These are phyloP conservation scores for Trissonchulus sp. DNA, from an alignment of 2,888 invertebrate genomes.

Conservation along the genomic window DNA sequence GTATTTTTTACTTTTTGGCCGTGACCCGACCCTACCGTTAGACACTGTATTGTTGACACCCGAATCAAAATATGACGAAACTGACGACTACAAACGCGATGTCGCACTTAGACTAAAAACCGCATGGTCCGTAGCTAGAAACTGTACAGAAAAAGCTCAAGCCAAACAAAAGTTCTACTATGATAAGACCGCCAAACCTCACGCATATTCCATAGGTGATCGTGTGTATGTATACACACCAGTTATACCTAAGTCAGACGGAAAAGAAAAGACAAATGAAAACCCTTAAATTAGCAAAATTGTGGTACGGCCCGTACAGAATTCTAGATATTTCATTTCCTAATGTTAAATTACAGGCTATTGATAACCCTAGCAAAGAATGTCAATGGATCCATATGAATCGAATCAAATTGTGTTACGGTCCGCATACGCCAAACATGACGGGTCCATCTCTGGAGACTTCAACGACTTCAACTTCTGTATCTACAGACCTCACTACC, in stretches of 20 bases:
- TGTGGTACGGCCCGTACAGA: not conserved
- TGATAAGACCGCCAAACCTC: not conserved
- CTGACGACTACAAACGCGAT: not conserved
- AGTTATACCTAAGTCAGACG: not conserved
- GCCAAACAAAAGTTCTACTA: constrained; percentile 13
- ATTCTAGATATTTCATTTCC: not conserved
- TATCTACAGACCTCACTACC: no score
- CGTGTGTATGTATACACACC: not conserved
- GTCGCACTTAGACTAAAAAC: not conserved
- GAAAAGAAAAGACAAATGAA: not conserved
- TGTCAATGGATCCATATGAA: not conserved
- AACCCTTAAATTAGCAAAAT: not conserved
- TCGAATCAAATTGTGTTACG: not conserved
- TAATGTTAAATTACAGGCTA: not conserved
- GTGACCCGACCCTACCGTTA: constrained; percentile 36
- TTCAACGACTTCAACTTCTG: no score
- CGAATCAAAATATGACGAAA: no score
- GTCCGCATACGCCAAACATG: not conserved
- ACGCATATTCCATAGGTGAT: not conserved
- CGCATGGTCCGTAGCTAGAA: not conserved
- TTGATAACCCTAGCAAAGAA: not conserved
- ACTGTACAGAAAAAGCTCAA: not conserved
- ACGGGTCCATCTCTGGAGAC: no score
- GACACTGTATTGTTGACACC: constrained; percentile 25
- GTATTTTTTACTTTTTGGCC: constrained; percentile 32